These are phyloP conservation scores for Anas flavirostris DNA, from an alignment of 2,797 vertebrate genomes.

Conservation along the genomic window DNA sequence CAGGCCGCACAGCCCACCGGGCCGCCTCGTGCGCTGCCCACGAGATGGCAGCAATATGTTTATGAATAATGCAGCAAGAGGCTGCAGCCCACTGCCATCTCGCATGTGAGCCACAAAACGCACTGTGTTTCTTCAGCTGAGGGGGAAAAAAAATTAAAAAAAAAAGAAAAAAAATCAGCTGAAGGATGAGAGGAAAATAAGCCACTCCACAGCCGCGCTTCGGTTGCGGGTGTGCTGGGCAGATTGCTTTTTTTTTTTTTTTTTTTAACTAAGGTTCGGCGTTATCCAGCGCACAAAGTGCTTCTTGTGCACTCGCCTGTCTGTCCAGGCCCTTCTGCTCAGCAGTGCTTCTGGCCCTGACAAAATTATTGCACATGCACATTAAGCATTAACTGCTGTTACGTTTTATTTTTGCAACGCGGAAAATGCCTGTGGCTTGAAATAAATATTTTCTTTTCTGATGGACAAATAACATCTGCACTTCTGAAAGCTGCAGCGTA, in stretches of 20 bases:
- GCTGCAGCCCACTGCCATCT: constrained; percentile 55
- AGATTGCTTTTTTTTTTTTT: neutral
- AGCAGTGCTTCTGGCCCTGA: neutral
- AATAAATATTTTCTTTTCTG: constrained; percentile 79
- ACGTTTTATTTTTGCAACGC: constrained; percentile 57
- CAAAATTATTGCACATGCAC: constrained; percentile 48
- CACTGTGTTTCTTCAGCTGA: constrained; percentile 48
- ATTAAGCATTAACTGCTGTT: constrained; percentile 70
- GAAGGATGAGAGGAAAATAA: neutral
- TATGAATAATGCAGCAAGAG: constrained; percentile 81
- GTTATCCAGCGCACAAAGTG: neutral
- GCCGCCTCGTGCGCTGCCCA: constrained; percentile 69
- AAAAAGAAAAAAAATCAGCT: neutral
- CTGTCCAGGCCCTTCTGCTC: neutral
- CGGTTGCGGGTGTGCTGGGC: neutral
- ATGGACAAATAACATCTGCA: constrained; percentile 79
- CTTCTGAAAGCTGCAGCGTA: constrained; percentile 61
- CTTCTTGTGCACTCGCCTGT: neutral
- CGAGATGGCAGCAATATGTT: constrained; percentile 87
- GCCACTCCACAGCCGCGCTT: neutral
- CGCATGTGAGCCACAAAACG: constrained; percentile 49
- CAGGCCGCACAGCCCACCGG: too few species aligned
- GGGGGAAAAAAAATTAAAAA: accelerated
- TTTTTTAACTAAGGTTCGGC: accelerated
- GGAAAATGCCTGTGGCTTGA: constrained; percentile 72